Evolutionary conservation across 2,113 vertebrate genomes (phyloP).

Genomic region (Pangasianodon hypophthalmus): DNA sequence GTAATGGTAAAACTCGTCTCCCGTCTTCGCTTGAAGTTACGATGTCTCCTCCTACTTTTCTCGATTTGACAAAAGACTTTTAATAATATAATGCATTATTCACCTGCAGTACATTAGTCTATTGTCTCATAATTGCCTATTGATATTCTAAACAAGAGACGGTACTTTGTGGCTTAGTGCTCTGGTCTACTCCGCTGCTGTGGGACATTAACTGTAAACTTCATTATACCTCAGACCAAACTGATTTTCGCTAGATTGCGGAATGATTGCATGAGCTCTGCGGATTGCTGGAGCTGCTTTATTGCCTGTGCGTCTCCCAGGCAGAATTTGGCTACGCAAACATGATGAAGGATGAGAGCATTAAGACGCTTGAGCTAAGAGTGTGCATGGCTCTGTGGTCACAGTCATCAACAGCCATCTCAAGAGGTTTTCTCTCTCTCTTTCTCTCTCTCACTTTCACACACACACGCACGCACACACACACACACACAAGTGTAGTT

Average conservation of each 20-base stretch:
- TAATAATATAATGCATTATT: constrained; percentile 36
- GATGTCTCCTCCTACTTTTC: constrained; percentile 8
- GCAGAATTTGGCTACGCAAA: constrained; percentile 59
- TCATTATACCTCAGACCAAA: constrained; percentile 47
- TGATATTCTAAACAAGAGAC: constrained; percentile 47
- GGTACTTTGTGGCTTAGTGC: constrained; percentile 12
- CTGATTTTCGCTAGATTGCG: constrained; percentile 45
- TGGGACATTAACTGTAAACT: constrained; percentile 50
- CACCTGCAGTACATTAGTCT: constrained; percentile 28
- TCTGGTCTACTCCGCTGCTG: constrained; percentile 9
- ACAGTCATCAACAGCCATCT: constrained; percentile 68
- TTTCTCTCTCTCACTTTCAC: not conserved
- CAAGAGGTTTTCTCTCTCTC: constrained; percentile 78
- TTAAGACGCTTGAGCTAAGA: constrained; percentile 47
- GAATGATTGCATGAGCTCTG: constrained; percentile 42
- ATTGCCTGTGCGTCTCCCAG: constrained; percentile 55
- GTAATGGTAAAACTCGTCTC: constrained; percentile 15
- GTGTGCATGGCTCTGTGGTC: constrained; percentile 50
- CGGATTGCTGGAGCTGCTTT: constrained; percentile 30
- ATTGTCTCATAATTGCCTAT: constrained; percentile 46
- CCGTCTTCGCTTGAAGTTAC: not conserved
- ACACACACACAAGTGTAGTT: constrained; percentile 68
- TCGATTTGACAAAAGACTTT: not conserved
- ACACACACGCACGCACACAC: not conserved
- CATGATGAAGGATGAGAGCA: constrained; percentile 58